Evolutionary conservation across 2,113 vertebrate genomes (phyloP), one percentile per base, ranked within the genome.

Genomic region (Calidris pygmaea): DNA sequence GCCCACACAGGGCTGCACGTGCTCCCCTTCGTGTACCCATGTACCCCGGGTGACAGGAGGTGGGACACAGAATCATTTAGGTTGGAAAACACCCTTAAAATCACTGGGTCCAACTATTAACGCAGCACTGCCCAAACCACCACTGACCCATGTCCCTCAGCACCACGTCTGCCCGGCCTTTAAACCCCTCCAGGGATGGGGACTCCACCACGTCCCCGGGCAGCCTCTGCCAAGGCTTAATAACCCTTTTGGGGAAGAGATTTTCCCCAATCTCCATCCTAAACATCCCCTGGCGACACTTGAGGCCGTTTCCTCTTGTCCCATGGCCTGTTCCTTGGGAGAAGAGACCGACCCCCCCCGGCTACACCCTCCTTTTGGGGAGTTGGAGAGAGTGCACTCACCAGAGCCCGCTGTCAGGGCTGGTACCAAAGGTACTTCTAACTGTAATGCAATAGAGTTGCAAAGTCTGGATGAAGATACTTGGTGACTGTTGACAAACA

Each of bases 1-100:
- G n/a, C 67, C 24, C 73, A 47, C 39, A 18, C 27, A 71, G 48
- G 47, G 39, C 48, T 24, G 39, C 34, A 60, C 4, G 1, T 1
- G 34, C 47, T 39, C 37, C 12, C 2, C 39, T 35, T 14, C 1
- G 2, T 1, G n/a, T 3, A 24, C 58, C 34, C 73, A 9, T 0
- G 6, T 23, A n/a, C 47, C 3, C 2, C 23, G 14, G 67, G 48
- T 48, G 58, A n/a, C 58, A n/a, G 48, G 5, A 79, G 39, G 23
- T 4, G 30, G 39, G 65, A 56, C 16, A 60, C n/a, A 60, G 34
- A 60, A 37, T 59, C 34, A 59, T 23, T 22, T n/a, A 59, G 6
- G n/a, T 37, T 35, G 14, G 59, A 26, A 37, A 60, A 24, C 14
- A 60, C n/a, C 23, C 14, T 37, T 60, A 35, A 60, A n/a, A 60